Base-by-base conservation (phyloP, 2,113 vertebrate species). In the Acrocephalus kingi region DNA sequence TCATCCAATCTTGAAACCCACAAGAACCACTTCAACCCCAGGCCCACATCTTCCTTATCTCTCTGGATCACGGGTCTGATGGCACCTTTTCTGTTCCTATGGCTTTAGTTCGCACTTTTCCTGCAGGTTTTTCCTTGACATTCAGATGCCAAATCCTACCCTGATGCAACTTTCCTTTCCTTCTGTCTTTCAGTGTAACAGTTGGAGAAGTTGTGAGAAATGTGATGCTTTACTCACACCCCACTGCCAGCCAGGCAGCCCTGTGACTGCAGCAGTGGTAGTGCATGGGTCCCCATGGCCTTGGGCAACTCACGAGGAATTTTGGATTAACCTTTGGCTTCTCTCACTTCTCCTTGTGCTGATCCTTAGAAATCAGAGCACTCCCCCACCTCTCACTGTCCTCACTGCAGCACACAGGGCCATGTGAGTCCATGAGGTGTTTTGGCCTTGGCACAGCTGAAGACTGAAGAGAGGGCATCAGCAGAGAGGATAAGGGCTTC, bases 161-260 rank as follows among this genome's bases (percentile, higher is more conserved):
- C 74, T 77, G 45, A 52, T 92, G 54, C 63, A 85, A 80, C 74
- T 95, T 90, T 79, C 39, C 76, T 93, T 95, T 71, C 90, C 77
- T 56, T 95, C 86, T 63, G 62, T 67, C 77, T 90, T 51, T 58
- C 80, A 82, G n/a, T 89, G 49, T 86, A 91, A 84, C 84, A 93
- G 68, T 49, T 80, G 93, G 78, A 87, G 94, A 92, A 73, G 66
- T 85, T 76, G 87, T 89, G 74, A 95, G 91, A 89, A 95, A 89
- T 55, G 55, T 85, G 91, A 45, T 4, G 63, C 74, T 93, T 94
- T 89, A 59, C 77, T 93, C 64, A 72, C 86, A 86, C 58, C 87
- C 87, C 72, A 90, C 87, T 94, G 85, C 92, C 80, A 94, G 64
- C 64, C 49, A 86, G 46, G 92, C 83, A 88, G 73, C 80, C 69